Evolutionary conservation across 1,140 invertebrate genomes (phyloP), one percentile per base, ranked within the genome.

Genomic region (Hylaeus volcanicus): DNA sequence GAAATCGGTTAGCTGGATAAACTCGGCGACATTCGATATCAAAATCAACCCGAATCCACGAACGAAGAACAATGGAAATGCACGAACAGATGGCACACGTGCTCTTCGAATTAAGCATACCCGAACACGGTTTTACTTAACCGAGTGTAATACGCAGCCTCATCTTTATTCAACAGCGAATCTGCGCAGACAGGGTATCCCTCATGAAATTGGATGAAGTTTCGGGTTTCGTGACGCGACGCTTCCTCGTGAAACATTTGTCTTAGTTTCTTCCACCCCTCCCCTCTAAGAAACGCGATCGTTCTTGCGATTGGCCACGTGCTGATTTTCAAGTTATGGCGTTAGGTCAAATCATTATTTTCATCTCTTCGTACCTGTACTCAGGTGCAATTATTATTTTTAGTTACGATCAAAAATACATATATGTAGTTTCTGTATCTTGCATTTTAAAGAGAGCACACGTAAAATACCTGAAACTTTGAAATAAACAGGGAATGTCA

Each of bases 101-200:
- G 48, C 15, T 60, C 26, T 45, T 58, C 14, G 41, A 79, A 72
- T 77, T 72, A 73, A 84, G 68, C 64, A 37, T 60, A 41, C 12
- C 14, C 55, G n/a, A 63, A 41, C 26, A 15, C 37, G 56, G 66
- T 70, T 61, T 63, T 5, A 4, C 14, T 45, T 51, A 58, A 64
- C 48, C 37, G n/a, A 9, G 55, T 48, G 60, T 53, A 60, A n/a
- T 61, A 73, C 55, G 84, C 58, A 58, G 48, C 9, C 79, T 86
- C 84, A 79, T 86, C 70, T 86, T 86, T 86, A 86, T 85, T 86
- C 83, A 82, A 85, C 43, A 65, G 51, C n/a, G 69, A 69, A 65
- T 74, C 58, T 39, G 51, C 70, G 48, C 55, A 41, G 71, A 60
- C 37, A 43, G 61, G 14, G 63, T 41, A 65, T 74, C 60, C 56